Base-by-base conservation (phyloP, 1,140 invertebrate species). In the Notospermus geniculatus region DNA sequence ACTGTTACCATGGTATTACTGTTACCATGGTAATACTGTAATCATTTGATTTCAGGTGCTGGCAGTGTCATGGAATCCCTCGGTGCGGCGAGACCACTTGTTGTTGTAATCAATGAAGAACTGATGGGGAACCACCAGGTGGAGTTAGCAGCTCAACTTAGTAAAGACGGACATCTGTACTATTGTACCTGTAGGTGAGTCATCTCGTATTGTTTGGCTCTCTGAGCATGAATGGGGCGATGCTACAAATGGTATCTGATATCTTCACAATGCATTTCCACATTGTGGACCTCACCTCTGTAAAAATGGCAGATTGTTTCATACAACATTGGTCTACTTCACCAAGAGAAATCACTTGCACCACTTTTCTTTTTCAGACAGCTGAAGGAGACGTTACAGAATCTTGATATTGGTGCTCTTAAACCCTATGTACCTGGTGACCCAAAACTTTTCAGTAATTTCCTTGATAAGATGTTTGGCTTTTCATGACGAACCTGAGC, bases 121-220 rank as follows among this genome's bases (percentile, higher is more conserved):
- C 82, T 99, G 1, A 97, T 98, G 94, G 86, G 91, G 68, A 98
- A 98, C 79, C 97, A 99, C 81, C 97, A 99, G 80, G 64, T 86
- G 25, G 95, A 99, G 84, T 82, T 99, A 52, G 95, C 95, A 0
- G 83, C 91, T 67, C 87, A 92, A 72, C 79, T 97, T 11, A 83
- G 85, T 28, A 79, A 86, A 27, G 86, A 90, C 64, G 85, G 86
- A 13, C 86, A 92, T 81, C 81, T 92, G 1, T 88, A 87, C 68
- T 91, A 88, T 74, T 91, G 90, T 72, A 89, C 84, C 13, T 88
- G 88, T 74, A 78, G 77, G 82, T 79, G 55, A 55, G 59, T 64
- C 19, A 1, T 65, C 25, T 22, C 15, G 53, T 17, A 65, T 17
- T 30, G 25, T 2, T 23, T 19, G 17, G 19, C 23, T 54, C n/a